These are phyloP conservation scores for Phasia obesa DNA, from an alignment of 2,888 invertebrate species.

Conservation along the genomic window DNA sequence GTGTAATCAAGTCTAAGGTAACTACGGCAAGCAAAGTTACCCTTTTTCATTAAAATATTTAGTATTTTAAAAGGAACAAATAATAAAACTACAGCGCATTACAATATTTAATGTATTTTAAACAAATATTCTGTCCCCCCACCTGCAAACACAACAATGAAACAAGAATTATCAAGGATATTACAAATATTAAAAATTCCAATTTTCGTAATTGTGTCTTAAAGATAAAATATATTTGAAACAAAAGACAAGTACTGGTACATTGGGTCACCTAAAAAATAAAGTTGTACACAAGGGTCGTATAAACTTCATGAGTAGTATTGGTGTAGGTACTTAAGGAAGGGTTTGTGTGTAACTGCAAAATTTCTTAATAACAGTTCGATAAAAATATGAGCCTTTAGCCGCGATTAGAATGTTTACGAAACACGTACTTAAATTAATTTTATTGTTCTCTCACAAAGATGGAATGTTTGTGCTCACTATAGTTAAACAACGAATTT, in stretches of 20 bases:
- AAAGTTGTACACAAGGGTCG: neutral
- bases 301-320: too few species aligned
- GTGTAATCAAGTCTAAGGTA: neutral
- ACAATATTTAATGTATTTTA: conserved; percentile 1
- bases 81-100: neutral
- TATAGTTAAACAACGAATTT: too few species aligned
- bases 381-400: too few species aligned
- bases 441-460: too few species aligned
- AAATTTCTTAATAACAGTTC: too few species aligned
- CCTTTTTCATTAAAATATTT: neutral
- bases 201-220: neutral
- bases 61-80: too few species aligned
- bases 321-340: too few species aligned
- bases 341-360: too few species aligned
- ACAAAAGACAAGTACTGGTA: neutral
- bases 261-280: neutral
- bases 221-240: neutral
- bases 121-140: conserved; percentile 14
- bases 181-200: conserved; percentile 14
- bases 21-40: neutral
- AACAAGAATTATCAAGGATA: conserved; percentile 35
- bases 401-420: too few species aligned
- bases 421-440: too few species aligned
- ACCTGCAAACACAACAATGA: neutral
- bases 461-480: too few species aligned